These are phyloP conservation scores for Chelonus formosanus DNA, from an alignment of 2,888 invertebrate genomes.

Conservation along the genomic window DNA sequence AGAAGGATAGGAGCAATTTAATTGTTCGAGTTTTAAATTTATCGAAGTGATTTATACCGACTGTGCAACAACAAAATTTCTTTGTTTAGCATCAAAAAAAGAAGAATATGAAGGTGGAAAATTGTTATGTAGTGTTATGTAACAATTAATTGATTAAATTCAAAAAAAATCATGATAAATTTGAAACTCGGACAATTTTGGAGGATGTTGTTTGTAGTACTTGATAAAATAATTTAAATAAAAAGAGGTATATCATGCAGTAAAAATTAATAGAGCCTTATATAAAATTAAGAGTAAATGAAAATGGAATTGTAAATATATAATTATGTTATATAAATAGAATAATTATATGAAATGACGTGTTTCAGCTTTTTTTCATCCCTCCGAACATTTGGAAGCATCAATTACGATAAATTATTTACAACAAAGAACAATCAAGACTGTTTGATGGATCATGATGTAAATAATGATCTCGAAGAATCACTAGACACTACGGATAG, in stretches of 20 bases:
- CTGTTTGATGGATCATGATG: constrained; percentile 2
- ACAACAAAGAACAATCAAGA: constrained; percentile 21
- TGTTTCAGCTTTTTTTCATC: constrained; percentile 62
- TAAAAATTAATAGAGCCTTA: neutral
- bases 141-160: neutral
- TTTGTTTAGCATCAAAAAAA: constrained; percentile 48
- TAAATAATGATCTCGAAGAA: neutral
- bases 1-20: constrained; percentile 54
- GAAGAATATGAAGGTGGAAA: constrained; percentile 20
- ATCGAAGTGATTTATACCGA: constrained; percentile 52
- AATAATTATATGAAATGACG: constrained; percentile 46
- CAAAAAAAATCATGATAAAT: constrained; percentile 29
- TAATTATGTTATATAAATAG: constrained; percentile 37
- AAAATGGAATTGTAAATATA: constrained; percentile 42
- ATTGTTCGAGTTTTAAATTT: constrained; percentile 56
- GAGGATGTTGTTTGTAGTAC: constrained; percentile 22
- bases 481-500: neutral
- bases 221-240: neutral
- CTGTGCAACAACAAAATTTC: constrained; percentile 47
- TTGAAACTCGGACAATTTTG: constrained; percentile 40
- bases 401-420: constrained; percentile 32
- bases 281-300: constrained; percentile 20
- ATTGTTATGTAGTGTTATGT: constrained; percentile 28
- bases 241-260: too few relatives aligned
- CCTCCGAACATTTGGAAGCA: constrained; percentile 51